phyloP scores from a whole-genome alignment of 2,113 vertebrate species.

The Redunca redunca region DNA sequence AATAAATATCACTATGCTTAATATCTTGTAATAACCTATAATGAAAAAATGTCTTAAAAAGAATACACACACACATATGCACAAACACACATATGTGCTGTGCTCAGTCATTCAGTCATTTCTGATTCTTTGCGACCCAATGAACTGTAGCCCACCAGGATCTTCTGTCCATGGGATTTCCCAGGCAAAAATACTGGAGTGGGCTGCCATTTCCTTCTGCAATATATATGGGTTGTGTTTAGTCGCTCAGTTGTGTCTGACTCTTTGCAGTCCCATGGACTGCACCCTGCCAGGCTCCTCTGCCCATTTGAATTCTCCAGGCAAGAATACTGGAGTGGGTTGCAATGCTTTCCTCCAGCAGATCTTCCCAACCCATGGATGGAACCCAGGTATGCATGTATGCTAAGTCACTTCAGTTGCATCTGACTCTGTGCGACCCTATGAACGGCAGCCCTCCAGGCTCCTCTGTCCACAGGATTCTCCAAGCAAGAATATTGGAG shows the following conservation, averaged over 20 bases:
- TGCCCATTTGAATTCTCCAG: neutral
- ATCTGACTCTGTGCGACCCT: neutral
- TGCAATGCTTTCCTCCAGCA: neutral
- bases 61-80: neutral
- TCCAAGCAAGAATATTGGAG: neutral
- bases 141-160: neutral
- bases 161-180: neutral
- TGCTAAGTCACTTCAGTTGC: neutral
- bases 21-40: neutral
- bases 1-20: neutral
- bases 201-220: neutral
- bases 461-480: neutral
- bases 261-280: neutral
- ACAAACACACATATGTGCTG: neutral
- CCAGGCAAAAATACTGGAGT: neutral
- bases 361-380: neutral
- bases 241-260: neutral
- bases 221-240: neutral
- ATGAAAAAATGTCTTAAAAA: neutral
- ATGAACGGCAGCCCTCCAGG: neutral
- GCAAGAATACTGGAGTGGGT: neutral
- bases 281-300: neutral
- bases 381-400: neutral
- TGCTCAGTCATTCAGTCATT: neutral
- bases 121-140: neutral